phyloP scores from a whole-genome alignment of 2,888 invertebrate species.

The Trichopria drosophilae region DNA sequence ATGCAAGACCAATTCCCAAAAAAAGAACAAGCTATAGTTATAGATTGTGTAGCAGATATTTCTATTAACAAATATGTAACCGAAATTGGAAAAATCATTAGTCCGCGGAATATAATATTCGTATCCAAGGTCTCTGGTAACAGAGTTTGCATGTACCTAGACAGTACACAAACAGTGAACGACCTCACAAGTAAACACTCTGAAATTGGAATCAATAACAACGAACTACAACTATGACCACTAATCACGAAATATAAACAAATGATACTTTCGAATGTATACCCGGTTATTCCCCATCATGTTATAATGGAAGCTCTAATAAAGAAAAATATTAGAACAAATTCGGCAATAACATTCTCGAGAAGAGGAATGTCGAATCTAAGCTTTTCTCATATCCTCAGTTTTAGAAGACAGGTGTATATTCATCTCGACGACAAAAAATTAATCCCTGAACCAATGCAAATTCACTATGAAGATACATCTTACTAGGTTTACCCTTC shows the following conservation, averaged over 20 bases:
- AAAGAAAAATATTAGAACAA: slow-evolving; percentile 27
- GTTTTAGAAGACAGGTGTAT: no score
- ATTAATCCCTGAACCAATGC: no score
- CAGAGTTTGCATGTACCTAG: slow-evolving; percentile 22
- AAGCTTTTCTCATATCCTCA: slow-evolving; percentile 36
- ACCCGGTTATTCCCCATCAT: slow-evolving; percentile 29
- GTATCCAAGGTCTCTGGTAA: slow-evolving; percentile 22
- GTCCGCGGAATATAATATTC: slow-evolving; percentile 15
- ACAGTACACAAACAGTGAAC: slow-evolving; percentile 1
- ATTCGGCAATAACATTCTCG: slow-evolving; percentile 37
- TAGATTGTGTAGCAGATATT: slow-evolving; percentile 14
- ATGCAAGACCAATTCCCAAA: slow-evolving; percentile 12
- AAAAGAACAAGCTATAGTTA: slow-evolving; percentile 22
- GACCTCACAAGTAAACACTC: slow-evolving; percentile 19
- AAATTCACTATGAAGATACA: no score
- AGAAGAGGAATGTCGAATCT: slow-evolving; percentile 35
- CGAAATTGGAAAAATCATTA: slow-evolving; percentile 12
- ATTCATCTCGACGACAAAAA: no score
- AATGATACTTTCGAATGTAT: slow-evolving; percentile 38
- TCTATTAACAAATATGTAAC: slow-evolving; percentile 17
- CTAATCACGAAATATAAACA: slow-evolving; percentile 8
- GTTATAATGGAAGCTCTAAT: slow-evolving; percentile 14
- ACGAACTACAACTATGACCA: slow-evolving; percentile 2
- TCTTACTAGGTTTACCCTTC: no score
- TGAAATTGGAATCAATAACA: slow-evolving; percentile 23